Percentiles rank a stretch among this genome's conserved stretches.
Conservation (phyloP, 2,797 vertebrate genomes). For the Hydrophis major region DNA sequence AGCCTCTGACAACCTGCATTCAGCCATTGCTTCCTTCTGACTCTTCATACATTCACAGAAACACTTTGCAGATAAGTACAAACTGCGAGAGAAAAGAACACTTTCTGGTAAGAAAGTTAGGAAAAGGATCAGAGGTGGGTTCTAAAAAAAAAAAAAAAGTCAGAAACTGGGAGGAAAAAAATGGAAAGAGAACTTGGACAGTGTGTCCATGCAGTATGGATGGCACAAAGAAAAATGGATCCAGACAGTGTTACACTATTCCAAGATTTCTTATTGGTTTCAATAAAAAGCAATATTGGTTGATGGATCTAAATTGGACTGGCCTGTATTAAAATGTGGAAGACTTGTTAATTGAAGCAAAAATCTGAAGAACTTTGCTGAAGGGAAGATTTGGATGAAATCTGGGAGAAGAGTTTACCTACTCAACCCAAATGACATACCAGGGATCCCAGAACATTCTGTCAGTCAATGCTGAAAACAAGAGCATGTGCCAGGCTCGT, state of each 20-base stretch:
- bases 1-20: neutral
- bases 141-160: neutral
- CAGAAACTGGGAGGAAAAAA: neutral
- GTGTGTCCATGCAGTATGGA: neutral
- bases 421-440: neutral
- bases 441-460: neutral
- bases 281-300: neutral
- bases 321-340: neutral
- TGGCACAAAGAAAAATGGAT: neutral
- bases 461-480: neutral
- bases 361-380: neutral
- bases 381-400: neutral
- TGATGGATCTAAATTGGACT: neutral
- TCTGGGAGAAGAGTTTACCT: neutral
- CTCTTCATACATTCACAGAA: neutral
- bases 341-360: neutral
- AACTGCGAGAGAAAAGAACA: neutral
- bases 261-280: neutral
- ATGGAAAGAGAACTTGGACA: neutral
- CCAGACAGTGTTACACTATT: neutral
- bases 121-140: neutral
- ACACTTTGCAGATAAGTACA: neutral
- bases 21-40: neutral
- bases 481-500: neutral
- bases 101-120: neutral